Evolutionary conservation across 2,797 vertebrate genomes (phyloP), one percentile per base, ranked within the genome.

Genomic region (Mustela erminea): DNA sequence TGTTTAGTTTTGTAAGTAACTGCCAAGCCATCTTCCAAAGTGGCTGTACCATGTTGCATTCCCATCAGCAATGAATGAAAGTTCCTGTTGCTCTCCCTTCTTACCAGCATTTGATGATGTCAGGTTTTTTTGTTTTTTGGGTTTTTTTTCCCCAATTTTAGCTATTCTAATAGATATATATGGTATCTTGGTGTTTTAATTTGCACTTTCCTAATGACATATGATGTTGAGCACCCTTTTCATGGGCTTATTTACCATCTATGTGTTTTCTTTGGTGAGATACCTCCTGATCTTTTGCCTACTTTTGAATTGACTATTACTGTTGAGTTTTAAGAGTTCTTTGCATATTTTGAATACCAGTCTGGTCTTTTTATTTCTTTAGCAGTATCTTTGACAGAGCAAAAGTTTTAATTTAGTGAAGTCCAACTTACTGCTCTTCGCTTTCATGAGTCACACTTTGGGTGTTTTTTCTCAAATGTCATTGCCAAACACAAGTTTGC

Each of bases 311-410:
- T 49, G 60, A 10, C 43, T 74, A 11, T 95, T 90, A 62, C 41
- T 85, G 35, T 83, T 90, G 84, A 83, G 15, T 95, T 93, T 97
- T 78, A 72, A 41, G 56, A 35, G 4, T 49, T 86, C 52, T 93
- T 20, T 60, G 5, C 84, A 38, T 72, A 60, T 90, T 77, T 86
- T 20, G 4, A 75, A 84, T 66, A 17, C 32, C 12, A 32, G 8
- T 87, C 41, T 70, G 58, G 4, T 82, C 38, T 94, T 81, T 85
- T 41, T 2, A n/a, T 74, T 95, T 77, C 88, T 41, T 68, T 58
- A 62, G 20, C 2, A 49, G 1, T 85, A 27, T 81, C 41, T 85
- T 58, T 85, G 23, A 77, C 15, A 60, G 68, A 70, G 20, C 49
- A 43, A 32, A 77, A 62, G 41, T 84, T 92, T 93, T 78, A 25